Base-by-base conservation (phyloP, 2,888 invertebrate genomes). In the Aradus depressus region DNA sequence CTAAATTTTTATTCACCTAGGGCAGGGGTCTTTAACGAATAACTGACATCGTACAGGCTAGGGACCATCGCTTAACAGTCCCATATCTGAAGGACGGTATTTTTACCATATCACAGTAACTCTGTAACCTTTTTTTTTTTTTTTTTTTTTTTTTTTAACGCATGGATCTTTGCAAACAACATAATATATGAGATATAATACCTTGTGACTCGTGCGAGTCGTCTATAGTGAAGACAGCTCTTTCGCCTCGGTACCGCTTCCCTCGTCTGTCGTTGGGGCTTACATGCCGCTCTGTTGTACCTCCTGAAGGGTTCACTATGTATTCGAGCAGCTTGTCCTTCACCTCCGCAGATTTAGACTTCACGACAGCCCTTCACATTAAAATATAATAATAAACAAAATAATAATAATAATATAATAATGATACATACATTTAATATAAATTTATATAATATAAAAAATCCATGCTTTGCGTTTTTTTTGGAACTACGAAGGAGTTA, bases 151-250 rank as follows among this genome's bases (percentile, higher is more conserved):
- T 38, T 38, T 19, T 4, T 38, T 42, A 12, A 8, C 3, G 16
- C 23, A 3, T 10, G 23, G 2, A n/a, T 25, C 10, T 21, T 21
- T 41, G 23, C 16, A 22, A 25, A 42, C 18, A 12, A 23, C 12
- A 31, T 31, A 31, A 10, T 10, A 31, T 31, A 31, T 10, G 8
- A 31, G 14, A 8, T 10, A 16, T 14, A 37, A 37, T 37, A 8
- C 6, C 44, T 12, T 41, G 21, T 5, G 16, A 5, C 16, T n/a
- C 16, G 12, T 3, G 6, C 25, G n/a, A 35, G 18, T 92, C 93
- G 62, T 90, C 91, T 64, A 95, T 91, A 66, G 90, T 90, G 66
- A 96, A 96, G 6, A 95, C 90, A 5, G 91, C 89, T 1, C 87
- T 85, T 50, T 88, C 84, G 70, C 89, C 89, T 60, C 91, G 77